phyloP scores from a whole-genome alignment of 2,113 vertebrate species.

The Paramisgurnus dabryanus region DNA sequence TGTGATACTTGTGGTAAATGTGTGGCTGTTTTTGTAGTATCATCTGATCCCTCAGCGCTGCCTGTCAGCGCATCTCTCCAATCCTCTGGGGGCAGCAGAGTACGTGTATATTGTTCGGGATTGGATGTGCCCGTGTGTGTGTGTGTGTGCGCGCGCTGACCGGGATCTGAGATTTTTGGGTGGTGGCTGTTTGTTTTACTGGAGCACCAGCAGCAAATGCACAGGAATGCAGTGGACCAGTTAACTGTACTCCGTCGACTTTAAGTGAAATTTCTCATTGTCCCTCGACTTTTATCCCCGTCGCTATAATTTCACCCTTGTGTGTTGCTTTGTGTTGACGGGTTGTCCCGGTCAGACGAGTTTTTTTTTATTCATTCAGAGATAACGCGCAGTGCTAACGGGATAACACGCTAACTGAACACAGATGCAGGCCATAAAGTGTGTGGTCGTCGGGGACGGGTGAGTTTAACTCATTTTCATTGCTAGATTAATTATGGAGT shows the following conservation, averaged over 20 bases:
- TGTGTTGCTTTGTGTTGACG: slow-evolving; percentile 2
- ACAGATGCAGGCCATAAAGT: slow-evolving; percentile 95
- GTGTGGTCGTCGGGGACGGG: slow-evolving; percentile 97
- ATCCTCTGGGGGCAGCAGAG: neutral
- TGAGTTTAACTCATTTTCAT: slow-evolving; percentile 67
- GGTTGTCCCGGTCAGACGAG: slow-evolving; percentile 34
- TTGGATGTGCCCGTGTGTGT: neutral
- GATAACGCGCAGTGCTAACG: slow-evolving; percentile 52
- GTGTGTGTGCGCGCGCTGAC: neutral
- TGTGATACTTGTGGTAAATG: neutral
- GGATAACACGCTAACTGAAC: slow-evolving; percentile 13
- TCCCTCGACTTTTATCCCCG: neutral
- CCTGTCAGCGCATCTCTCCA: neutral
- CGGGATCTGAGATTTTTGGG: slow-evolving; percentile 44
- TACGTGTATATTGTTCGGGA: slow-evolving; percentile 22
- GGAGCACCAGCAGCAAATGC: neutral
- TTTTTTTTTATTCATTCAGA: slow-evolving; percentile 39
- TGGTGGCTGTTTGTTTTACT: slow-evolving; percentile 54
- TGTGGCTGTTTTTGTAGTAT: too few relatives aligned
- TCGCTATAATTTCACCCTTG: neutral
- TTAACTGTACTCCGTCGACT: neutral
- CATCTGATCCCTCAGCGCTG: too few relatives aligned
- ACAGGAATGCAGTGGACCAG: slow-evolving; percentile 1
- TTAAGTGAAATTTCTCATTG: neutral
- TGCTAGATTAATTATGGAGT: neutral